Evolutionary conservation across 1,140 invertebrate species (phyloP).

Genomic region (Drosophila athabasca): DNA sequence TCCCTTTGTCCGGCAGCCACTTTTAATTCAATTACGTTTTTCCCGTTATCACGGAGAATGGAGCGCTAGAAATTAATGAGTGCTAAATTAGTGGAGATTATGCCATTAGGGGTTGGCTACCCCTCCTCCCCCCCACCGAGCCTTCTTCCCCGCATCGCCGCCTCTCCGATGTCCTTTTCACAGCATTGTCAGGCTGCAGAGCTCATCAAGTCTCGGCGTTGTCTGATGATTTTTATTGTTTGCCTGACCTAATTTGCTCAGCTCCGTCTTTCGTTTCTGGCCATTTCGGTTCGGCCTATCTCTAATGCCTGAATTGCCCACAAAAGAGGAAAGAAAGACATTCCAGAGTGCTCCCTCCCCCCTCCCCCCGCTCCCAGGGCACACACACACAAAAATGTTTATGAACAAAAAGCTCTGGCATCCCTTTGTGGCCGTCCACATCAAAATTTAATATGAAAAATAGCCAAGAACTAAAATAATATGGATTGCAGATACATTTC

Average conservation of each 20-base stretch:
- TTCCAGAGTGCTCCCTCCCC: constrained; percentile 20
- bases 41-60: constrained; percentile 55
- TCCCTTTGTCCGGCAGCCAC: constrained; percentile 41
- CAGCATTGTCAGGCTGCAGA: constrained; percentile 39
- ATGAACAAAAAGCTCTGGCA: constrained; percentile 54
- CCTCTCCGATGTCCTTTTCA: constrained; percentile 31
- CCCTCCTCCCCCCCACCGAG: not conserved
- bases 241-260: constrained; percentile 75
- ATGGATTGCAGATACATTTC: constrained; percentile 27
- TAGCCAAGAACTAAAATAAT: constrained; percentile 39
- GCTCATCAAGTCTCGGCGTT: constrained; percentile 69
- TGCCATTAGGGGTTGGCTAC: constrained; percentile 69
- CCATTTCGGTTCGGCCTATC: constrained; percentile 33
- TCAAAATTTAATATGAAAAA: constrained; percentile 68
- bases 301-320: constrained; percentile 53
- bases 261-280: constrained; percentile 23
- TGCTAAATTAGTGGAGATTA: constrained; percentile 83
- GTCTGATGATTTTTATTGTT: constrained; percentile 80
- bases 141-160: not conserved
- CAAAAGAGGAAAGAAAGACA: constrained; percentile 51
- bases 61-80: constrained; percentile 79
- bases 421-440: constrained; percentile 53
- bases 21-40: constrained; percentile 82
- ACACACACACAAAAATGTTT: constrained; percentile 70
- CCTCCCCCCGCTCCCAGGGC: not conserved